phyloP scores from a whole-genome alignment of 2,888 invertebrate genomes.

The Phorcus lineatus region DNA sequence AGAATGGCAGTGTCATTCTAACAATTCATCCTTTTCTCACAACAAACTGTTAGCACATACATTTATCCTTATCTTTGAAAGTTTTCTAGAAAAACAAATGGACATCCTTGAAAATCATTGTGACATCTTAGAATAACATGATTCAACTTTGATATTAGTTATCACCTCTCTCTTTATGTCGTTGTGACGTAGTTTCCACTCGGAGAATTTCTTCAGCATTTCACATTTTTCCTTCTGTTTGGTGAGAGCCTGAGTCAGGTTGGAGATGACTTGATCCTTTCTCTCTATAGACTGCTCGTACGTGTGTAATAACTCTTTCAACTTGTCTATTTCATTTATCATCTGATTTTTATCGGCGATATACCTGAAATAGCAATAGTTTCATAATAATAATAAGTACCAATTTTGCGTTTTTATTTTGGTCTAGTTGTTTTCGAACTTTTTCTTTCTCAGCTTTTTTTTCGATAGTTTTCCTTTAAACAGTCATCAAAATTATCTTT shows the following conservation, averaged over 20 bases:
- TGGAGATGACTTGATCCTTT: slow-evolving; percentile 73
- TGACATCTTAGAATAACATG: no score
- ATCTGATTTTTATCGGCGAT: slow-evolving; percentile 61
- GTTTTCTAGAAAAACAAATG: neutral
- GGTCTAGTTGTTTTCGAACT: no score
- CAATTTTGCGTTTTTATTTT: no score
- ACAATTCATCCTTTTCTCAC: no score
- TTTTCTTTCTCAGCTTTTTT: no score
- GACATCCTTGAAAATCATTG: neutral
- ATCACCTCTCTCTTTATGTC: slow-evolving; percentile 70
- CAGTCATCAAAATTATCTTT: no score
- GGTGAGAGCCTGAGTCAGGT: slow-evolving; percentile 70
- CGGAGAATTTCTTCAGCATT: slow-evolving; percentile 68
- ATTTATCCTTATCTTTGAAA: no score
- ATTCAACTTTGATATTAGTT: no score
- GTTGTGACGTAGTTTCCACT: slow-evolving; percentile 69
- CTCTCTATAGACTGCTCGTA: slow-evolving; percentile 72
- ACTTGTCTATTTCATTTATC: slow-evolving; percentile 66
- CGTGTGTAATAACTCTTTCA: slow-evolving; percentile 71
- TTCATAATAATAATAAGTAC: no score
- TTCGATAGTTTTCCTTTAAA: no score
- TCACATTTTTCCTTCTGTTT: slow-evolving; percentile 71
- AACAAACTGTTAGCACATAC: no score
- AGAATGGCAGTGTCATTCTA: no score
- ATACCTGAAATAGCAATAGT: slow-evolving; percentile 49